Percentiles rank a stretch among this genome's conserved stretches.
Conservation (phyloP, 2,888 invertebrate genomes). For the Platycnemis pennipes region DNA sequence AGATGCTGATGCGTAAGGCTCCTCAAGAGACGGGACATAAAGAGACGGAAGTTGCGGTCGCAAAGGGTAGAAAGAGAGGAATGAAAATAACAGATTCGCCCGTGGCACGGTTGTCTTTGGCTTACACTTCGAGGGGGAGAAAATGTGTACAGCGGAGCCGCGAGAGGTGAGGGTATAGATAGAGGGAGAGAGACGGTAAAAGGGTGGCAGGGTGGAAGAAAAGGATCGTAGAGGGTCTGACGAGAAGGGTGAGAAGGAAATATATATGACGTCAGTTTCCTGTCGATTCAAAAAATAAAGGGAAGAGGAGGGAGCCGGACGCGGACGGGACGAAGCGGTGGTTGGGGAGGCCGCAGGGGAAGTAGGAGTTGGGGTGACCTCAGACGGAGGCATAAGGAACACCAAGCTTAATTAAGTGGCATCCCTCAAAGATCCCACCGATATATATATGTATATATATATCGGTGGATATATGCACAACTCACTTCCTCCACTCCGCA, state of each 20-base stretch:
- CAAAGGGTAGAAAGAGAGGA: background rate
- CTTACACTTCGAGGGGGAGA: background rate
- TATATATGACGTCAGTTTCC: conserved; percentile 50
- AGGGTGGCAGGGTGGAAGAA: conserved; percentile 37
- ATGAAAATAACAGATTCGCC: background rate
- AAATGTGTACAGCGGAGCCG: background rate
- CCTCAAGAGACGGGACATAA: background rate
- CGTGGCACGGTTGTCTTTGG: background rate
- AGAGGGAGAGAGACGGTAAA: background rate
- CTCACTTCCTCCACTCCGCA: background rate
- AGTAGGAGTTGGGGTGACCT: background rate
- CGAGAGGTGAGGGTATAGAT: background rate
- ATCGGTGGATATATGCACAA: background rate
- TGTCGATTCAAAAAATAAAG: conserved; percentile 18
- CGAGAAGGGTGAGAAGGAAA: conserved; percentile 30
- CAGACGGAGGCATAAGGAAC: background rate
- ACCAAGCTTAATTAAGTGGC: conserved; percentile 45
- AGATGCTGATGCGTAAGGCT: background rate
- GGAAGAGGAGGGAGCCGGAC: background rate
- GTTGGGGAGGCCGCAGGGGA: background rate
- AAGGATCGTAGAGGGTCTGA: background rate
- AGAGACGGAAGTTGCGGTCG: background rate
- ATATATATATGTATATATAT: background rate
- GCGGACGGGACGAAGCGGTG: background rate
- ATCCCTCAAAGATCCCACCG: background rate